Base-by-base conservation (phyloP, 2,888 invertebrate species). In the Drosophila gaucha region DNA sequence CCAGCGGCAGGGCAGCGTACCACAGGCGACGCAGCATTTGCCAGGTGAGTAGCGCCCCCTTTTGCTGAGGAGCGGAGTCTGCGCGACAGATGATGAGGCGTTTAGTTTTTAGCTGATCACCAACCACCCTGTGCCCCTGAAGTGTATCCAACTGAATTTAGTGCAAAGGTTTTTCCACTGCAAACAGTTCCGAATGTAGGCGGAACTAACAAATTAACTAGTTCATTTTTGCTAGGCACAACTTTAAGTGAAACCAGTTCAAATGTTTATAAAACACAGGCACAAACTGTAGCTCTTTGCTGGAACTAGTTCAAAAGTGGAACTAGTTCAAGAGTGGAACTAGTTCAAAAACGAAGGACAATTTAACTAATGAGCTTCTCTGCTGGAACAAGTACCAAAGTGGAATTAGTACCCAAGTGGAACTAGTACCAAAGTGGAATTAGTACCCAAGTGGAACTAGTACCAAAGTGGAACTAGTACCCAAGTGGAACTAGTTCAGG, bases 21-120 rank as follows among this genome's bases (percentile, higher is more conserved):
- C 92, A 14, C 92, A 92, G 76, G 90, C 91, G 47, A 91, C 92
- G 30, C 92, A 92, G 76, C 92, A 92, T 80, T 80, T 92, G 77
- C 92, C 92, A 89, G 92, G 92, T 92, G 79, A 77, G 86, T 66
- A 20, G 12, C 26, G 33, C 26, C 3, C n/a, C 18, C 20, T 9
- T 9, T 8, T 24, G 6, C 12, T 8, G 6, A 2, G 6, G 12
- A 14, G 5, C 31, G 28, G 12, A 12, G 6, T 54, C 47, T 46
- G 20, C 47, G 6, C 28, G 18, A 6, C 33, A 33, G 22, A 22
- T 16, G 33, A 47, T 16, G 33, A 47, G 33, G 14, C 20, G n/a
- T 8, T 16, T 58, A 55, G 30, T 24, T 20, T 14, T 31, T 54
- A 54, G 59, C 28, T 35, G 35, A 38, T 16, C 28, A 36, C 9